A percentile compares a stretch with the other conserved stretches of the same genome.
Evolutionary conservation across 2,113 vertebrate genomes (phyloP).

Genomic region (Spea multiplicata): DNA sequence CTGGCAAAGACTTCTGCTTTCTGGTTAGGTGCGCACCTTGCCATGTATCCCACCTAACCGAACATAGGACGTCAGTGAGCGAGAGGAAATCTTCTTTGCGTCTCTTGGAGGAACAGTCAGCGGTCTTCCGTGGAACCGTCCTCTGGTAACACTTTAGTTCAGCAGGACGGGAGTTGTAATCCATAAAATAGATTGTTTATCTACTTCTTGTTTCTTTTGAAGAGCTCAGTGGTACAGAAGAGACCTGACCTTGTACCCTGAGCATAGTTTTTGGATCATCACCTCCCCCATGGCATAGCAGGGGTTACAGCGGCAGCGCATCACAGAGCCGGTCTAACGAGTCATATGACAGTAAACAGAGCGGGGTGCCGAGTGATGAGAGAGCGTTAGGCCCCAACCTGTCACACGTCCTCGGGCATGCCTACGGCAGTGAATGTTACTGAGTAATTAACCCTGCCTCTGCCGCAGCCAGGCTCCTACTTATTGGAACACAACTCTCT

Average conservation of each 20-base stretch:
- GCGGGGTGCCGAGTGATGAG: constrained; percentile 33
- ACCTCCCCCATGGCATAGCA: constrained; percentile 16
- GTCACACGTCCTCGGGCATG: constrained; percentile 29
- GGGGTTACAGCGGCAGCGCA: constrained; percentile 30
- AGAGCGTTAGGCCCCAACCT: constrained; percentile 38
- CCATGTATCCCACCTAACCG: too few relatives aligned
- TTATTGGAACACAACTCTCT: not conserved
- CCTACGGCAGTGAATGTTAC: constrained; percentile 19
- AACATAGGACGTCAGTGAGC: too few relatives aligned
- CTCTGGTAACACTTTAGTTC: too few relatives aligned
- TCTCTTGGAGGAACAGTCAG: too few relatives aligned
- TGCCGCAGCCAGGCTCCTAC: constrained; percentile 6
- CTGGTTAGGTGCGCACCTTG: too few relatives aligned
- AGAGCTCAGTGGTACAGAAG: constrained; percentile 24
- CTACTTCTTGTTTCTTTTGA: not conserved
- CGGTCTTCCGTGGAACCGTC: too few relatives aligned
- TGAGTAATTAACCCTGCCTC: constrained; percentile 28
- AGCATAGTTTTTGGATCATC: constrained; percentile 11
- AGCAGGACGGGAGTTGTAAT: too few relatives aligned
- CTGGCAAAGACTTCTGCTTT: too few relatives aligned
- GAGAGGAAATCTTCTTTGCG: too few relatives aligned
- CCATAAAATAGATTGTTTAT: too few relatives aligned
- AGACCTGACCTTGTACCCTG: constrained; percentile 21
- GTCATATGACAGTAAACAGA: constrained; percentile 28
- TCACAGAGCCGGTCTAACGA: constrained; percentile 36